phyloP scores from a whole-genome alignment of 2,888 invertebrate species.

The Oligia latruncula region DNA sequence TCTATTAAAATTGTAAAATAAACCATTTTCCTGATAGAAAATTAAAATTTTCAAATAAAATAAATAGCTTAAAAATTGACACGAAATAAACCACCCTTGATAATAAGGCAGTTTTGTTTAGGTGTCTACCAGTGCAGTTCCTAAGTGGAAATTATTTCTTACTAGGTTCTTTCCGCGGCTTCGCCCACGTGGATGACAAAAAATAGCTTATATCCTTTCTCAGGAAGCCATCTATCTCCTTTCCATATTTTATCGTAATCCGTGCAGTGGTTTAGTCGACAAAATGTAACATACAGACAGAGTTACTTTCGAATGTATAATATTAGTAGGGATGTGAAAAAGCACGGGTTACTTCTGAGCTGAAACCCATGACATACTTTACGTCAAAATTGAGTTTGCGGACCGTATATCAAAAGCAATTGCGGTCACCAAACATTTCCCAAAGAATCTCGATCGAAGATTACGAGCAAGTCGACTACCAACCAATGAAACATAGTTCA shows the following conservation, averaged over 20 bases:
- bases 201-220: neutral
- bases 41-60: neutral
- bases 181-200: neutral
- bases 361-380: neutral
- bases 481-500: conserved; percentile 16
- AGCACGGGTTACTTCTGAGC: neutral
- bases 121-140: neutral
- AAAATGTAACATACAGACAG: neutral
- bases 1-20: neutral
- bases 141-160: neutral
- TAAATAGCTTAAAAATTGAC: no score
- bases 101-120: neutral
- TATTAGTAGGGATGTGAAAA: neutral
- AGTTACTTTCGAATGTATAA: no score
- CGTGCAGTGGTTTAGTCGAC: neutral
- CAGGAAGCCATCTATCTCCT: no score
- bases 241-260: neutral
- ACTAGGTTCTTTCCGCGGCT: neutral
- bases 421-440: neutral
- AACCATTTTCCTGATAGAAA: neutral
- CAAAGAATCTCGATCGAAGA: neutral
- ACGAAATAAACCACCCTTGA: neutral
- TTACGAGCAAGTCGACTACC: neutral
- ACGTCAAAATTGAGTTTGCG: neutral
- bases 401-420: neutral